Evolutionary conservation across 1,140 invertebrate genomes (phyloP), one percentile per base, ranked within the genome.

Genomic region (Acromyrmex heyeri): DNA sequence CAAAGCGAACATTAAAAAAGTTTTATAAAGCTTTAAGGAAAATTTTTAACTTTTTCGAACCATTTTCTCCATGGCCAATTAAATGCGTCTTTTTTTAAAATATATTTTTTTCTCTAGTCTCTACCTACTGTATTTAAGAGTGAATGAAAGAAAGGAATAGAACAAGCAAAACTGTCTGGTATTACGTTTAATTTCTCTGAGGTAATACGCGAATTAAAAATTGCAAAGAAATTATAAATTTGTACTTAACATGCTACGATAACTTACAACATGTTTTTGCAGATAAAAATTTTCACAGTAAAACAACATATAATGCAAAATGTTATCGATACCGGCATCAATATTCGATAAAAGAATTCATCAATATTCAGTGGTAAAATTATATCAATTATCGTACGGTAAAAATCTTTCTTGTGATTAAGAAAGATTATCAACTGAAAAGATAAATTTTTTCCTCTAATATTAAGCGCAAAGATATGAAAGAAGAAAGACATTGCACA

Each of bases 191-290:
- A 16, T 81, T 21, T 59, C 30, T 53, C 5, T 38, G 79, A 82
- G 53, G 72, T 82, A 72, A 14, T 38, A 48, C 78, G 50, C 67
- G 67, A 18, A 50, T 14, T 18, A 48, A 38, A 82, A 72, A 82
- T 44, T 44, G 38, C 8, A 72, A 16, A 24, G 6, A 72, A 21
- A 79, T 79, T 55, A 79, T 5, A 34, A 34, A 34, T 72, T 82
- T 72, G 53, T 61, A 59, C 67, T 59, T 72, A 72, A 53, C 30
- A 55, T 82, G 53, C 53, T 38, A 82, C 7, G 12, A 82, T 72
- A 24, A 82, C 61, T 73, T 73, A 82, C 38, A 50, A 27, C 12
- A 27, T 48, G 8, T 55, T 38, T 38, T 21, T 34, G 24, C 4
- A n/a, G 24, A 10, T 21, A 27, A 81, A 70, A 70, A 55, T 30